phyloP scores from a whole-genome alignment of 2,113 vertebrate species.

The Sterrhoptilus dennistouni region DNA sequence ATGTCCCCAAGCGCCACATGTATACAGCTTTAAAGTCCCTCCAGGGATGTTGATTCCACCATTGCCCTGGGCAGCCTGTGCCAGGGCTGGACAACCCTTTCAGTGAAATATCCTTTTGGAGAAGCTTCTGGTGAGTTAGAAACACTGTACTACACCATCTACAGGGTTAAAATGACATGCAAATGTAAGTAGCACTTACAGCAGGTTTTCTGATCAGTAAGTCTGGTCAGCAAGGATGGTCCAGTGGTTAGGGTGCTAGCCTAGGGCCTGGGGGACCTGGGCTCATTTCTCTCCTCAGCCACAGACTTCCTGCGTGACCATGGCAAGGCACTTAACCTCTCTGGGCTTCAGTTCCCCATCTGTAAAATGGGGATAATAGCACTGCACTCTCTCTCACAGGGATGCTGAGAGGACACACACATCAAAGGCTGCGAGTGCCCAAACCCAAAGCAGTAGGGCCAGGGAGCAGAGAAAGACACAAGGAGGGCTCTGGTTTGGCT shows the following conservation, averaged over 20 bases:
- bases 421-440: constrained; percentile 38
- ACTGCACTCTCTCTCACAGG: constrained; percentile 57
- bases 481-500: neutral
- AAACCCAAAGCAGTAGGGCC: neutral
- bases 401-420: constrained; percentile 50
- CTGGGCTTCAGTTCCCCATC: constrained; percentile 65
- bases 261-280: constrained; percentile 62
- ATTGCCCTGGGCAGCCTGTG: neutral
- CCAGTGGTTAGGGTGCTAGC: constrained; percentile 59
- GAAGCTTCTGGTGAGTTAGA: constrained; percentile 39
- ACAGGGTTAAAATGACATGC: constrained; percentile 63
- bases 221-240: constrained; percentile 62
- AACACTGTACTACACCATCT: constrained; percentile 53
- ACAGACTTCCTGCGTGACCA: constrained; percentile 61
- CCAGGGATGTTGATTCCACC: neutral
- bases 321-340: constrained; percentile 65
- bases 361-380: constrained; percentile 66
- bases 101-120: neutral
- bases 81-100: neutral
- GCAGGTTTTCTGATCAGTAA: constrained; percentile 67
- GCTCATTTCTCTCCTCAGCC: constrained; percentile 63
- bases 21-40: neutral
- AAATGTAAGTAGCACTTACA: constrained; percentile 66
- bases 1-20: neutral
- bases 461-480: constrained; percentile 31